A percentile compares a stretch with the other conserved stretches of the same genome.
Conservation (phyloP, 2,797 vertebrate genomes). For the Sebastes oblongus region DNA sequence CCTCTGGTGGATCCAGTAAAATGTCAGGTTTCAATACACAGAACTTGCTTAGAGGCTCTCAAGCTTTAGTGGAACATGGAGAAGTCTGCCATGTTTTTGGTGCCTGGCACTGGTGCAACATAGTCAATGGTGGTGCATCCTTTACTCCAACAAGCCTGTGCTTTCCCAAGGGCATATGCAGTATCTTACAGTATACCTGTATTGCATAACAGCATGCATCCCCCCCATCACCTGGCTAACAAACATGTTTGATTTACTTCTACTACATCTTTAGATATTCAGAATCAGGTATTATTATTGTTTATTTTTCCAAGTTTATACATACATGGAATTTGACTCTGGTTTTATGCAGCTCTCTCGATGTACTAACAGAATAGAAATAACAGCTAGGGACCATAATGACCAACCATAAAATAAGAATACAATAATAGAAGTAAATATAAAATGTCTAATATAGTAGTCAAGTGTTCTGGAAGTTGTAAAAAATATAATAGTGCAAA, state of each 20-base stretch:
- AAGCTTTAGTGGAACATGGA: constrained; percentile 24
- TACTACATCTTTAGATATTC: constrained; percentile 43
- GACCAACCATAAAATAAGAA: too few relatives aligned
- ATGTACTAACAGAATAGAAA: too few relatives aligned
- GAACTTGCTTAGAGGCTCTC: constrained; percentile 36
- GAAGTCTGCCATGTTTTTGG: constrained; percentile 17
- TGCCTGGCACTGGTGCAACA: background rate
- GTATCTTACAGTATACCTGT: background rate
- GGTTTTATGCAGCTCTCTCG: too few relatives aligned
- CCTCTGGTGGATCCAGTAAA: constrained; percentile 61
- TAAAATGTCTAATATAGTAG: too few relatives aligned
- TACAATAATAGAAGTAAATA: too few relatives aligned
- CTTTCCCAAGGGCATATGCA: background rate
- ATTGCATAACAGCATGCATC: background rate
- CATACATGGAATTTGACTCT: too few relatives aligned
- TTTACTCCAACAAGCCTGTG: constrained; percentile 15
- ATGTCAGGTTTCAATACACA: constrained; percentile 57
- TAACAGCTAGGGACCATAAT: too few relatives aligned
- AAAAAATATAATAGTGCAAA: too few relatives aligned
- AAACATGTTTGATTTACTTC: constrained; percentile 69
- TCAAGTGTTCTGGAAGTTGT: too few relatives aligned
- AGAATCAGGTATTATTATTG: too few relatives aligned
- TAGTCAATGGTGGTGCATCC: background rate
- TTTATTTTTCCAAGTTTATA: too few relatives aligned
- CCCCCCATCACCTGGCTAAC: constrained; percentile 52